Conservation (phyloP, 2,888 invertebrate species). For the Mellilla xanthometata region DNA sequence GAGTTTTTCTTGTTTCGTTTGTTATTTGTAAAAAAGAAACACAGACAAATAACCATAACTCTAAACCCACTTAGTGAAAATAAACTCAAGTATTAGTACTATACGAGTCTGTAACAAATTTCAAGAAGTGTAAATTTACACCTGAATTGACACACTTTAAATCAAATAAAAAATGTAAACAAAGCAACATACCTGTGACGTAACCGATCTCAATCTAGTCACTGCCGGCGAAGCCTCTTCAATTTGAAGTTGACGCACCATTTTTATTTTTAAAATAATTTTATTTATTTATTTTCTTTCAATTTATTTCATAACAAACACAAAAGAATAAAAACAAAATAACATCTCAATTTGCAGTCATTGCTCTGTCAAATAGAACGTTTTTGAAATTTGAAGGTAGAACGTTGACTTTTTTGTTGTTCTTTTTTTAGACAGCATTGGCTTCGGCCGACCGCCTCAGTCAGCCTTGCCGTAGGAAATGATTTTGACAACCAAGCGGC, state of each 20-base stretch:
- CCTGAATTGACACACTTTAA: neutral
- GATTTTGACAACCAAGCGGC: neutral
- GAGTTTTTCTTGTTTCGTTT: no score
- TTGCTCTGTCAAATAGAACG: neutral
- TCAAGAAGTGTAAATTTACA: neutral
- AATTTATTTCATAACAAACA: conserved; percentile 1
- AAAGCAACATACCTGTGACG: conserved; percentile 56
- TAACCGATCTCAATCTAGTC: conserved; percentile 49
- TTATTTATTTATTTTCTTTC: neutral
- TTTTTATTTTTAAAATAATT: conserved; percentile 23
- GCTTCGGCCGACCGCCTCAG: conserved; percentile 7
- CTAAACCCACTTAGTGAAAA: no score
- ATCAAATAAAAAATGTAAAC: neutral
- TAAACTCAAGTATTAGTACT: neutral
- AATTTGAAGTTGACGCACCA: conserved; percentile 33
- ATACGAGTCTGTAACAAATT: no score
- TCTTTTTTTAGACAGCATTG: neutral
- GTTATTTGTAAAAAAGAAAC: no score
- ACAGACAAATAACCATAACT: no score
- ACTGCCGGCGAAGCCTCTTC: conserved; percentile 34
- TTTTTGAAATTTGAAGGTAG: conserved; percentile 1
- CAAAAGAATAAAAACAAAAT: neutral
- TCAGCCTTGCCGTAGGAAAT: conserved; percentile 9
- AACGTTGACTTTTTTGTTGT: neutral
- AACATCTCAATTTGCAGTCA: neutral